Base-by-base conservation (phyloP, 2,113 vertebrate species). In the Cettia cetti region DNA sequence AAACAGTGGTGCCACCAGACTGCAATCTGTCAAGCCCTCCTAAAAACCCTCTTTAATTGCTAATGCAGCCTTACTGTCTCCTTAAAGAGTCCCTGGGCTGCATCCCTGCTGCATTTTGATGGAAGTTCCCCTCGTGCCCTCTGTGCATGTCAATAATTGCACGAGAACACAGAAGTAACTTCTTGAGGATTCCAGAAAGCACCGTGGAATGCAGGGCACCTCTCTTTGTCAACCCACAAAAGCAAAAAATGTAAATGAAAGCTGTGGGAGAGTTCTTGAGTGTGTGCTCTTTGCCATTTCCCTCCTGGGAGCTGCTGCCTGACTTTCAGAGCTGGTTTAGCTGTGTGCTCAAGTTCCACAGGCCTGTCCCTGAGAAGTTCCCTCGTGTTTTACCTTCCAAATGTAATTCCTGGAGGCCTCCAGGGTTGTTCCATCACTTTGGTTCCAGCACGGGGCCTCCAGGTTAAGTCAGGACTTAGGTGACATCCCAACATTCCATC, bases 181-280 rank as follows among this genome's bases (percentile, higher is more conserved):
- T 81, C 35, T 23, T 39, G 39, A 90, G 39, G 52, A 26, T 28
- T 81, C 56, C 49, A 65, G 57, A 47, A 89, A 76, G 15, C 9
- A 3, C 6, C 0, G 0, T 6, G 0, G 2, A 88, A 12, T 6
- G 11, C 12, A 33, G 63, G 13, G 4, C 24, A 59, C n/a, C 24
- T 60, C 56, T 24, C 23, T 47, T 45, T 69, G 49, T 10, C 54
- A 77, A 30, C 5, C 28, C 50, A 17, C 15, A 31, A 18, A 52
- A 64, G 20, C 11, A 28, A 53, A 69, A 79, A 2, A 13, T 0
- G 1, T 5, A 30, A 57, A 37, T 90, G 33, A 56, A n/a, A 50
- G 33, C 8, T 64, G 24, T 40, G 39, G 42, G 54, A 64, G 35
- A 22, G 13, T 12, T 70, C 56, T 54, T 74, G n/a, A 45, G 37